phyloP scores from a whole-genome alignment of 2,888 invertebrate species.

The Eudasyphora cyanicolor region DNA sequence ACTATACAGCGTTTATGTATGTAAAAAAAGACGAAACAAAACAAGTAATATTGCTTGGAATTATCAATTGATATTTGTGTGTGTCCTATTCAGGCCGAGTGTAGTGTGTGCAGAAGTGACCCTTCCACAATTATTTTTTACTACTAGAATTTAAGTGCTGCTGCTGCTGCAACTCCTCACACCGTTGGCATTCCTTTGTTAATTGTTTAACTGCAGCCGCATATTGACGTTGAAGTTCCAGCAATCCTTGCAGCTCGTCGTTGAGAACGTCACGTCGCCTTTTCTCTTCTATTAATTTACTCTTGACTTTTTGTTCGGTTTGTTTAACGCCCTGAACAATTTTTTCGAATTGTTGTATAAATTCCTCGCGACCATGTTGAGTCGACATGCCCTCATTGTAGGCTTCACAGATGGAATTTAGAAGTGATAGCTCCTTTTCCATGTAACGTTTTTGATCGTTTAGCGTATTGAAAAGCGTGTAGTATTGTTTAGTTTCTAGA shows the following conservation, averaged over 20 bases:
- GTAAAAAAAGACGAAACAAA: not conserved
- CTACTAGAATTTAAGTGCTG: constrained; percentile 78
- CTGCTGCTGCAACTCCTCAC: constrained; percentile 81
- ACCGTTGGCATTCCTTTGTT: constrained; percentile 87
- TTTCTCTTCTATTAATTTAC: constrained; percentile 85
- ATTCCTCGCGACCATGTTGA: constrained; percentile 90
- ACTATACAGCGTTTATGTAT: not conserved
- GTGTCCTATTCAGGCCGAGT: not conserved
- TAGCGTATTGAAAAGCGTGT: constrained; percentile 95
- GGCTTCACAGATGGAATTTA: constrained; percentile 94
- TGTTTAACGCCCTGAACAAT: constrained; percentile 95
- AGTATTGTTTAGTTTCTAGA: constrained; percentile 98
- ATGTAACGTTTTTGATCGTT: constrained; percentile 96
- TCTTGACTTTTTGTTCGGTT: constrained; percentile 88
- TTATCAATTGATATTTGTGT: constrained; percentile 22
- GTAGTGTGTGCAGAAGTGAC: not conserved
- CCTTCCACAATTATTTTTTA: constrained; percentile 67
- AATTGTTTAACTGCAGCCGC: constrained; percentile 88
- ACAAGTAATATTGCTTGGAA: constrained; percentile 28
- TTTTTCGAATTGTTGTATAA: constrained; percentile 93
- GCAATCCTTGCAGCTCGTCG: constrained; percentile 82
- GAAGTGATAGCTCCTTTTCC: constrained; percentile 92
- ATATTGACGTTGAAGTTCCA: constrained; percentile 89
- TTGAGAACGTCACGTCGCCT: constrained; percentile 85
- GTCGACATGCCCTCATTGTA: constrained; percentile 93